Conservation (phyloP, 2,113 vertebrate genomes). For the Cepphus grylle region DNA sequence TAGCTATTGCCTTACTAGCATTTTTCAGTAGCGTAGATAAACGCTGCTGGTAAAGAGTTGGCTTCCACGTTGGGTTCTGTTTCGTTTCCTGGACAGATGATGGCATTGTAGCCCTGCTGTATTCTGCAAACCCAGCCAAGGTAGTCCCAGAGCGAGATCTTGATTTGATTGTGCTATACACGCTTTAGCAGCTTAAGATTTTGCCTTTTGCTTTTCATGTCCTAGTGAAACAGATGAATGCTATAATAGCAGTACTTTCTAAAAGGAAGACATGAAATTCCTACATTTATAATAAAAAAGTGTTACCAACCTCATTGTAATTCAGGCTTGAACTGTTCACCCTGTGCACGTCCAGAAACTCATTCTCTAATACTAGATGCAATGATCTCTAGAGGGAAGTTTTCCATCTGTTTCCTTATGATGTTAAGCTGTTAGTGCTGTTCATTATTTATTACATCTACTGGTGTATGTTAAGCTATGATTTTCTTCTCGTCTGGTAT, state of each 20-base stretch:
- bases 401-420: conserved; percentile 78
- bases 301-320: conserved; percentile 71
- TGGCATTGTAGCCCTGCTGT: conserved; percentile 63
- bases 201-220: conserved; percentile 57
- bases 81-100: conserved; percentile 69
- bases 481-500: conserved; percentile 60
- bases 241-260: conserved; percentile 62
- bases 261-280: conserved; percentile 69
- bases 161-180: conserved; percentile 38
- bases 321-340: conserved; percentile 75
- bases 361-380: conserved; percentile 76
- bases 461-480: conserved; percentile 66
- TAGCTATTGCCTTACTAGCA: not conserved
- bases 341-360: conserved; percentile 71
- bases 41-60: not conserved
- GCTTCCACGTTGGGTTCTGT: not conserved
- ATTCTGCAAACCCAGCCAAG: conserved; percentile 33
- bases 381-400: conserved; percentile 72
- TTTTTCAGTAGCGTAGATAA: not conserved
- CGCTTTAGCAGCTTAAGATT: conserved; percentile 41
- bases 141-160: conserved; percentile 14
- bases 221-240: conserved; percentile 64
- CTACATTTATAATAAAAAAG: conserved; percentile 68
- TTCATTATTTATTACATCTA: conserved; percentile 74
- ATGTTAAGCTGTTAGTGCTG: conserved; percentile 69